Base-by-base conservation (phyloP, 2,888 invertebrate genomes). In the Actias luna region DNA sequence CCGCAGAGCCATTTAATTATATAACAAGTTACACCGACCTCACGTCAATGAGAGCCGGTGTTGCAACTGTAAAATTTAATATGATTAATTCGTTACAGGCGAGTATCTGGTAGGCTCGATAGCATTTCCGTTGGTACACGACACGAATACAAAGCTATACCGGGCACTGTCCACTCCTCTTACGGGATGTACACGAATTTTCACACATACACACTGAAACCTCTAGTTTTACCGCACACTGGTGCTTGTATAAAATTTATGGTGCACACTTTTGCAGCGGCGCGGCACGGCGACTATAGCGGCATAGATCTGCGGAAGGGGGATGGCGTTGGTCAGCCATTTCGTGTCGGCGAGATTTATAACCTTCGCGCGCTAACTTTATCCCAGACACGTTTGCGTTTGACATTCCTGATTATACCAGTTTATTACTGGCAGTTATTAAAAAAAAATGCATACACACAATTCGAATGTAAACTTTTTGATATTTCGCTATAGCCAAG, bases 261-360 rank as follows among this genome's bases (percentile, higher is more conserved):
- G 84, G 90, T 84, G 88, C 91, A 92, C 92, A 92, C 92, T 92
- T 92, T 92, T 91, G 92, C 91, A 90, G 76, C 74, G 74, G 79
- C 79, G 76, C 74, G 74, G 79, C 79, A 50, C 22, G 22, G 69
- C 67, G 74, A 79, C 79, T 85, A 85, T 88, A 87, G 84, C 84
- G 80, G 82, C 85, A 84, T 84, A 87, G 86, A 82, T 81, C 85
- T 85, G 83, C 76, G 82, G 74, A 75, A 78, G 85, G 84, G 85
- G 86, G 85, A 77, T 74, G 78, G 80, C 69, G 77, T 80, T 87
- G 91, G 91, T 89, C 92, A 91, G 92, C 90, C 91, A 90, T 92
- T 91, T 83, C 90, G 89, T 88, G 91, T 89, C 88, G 87, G 81
- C 86, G 85, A 89, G 92, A 92, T 92, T 92, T 92, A 92, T 91